phyloP scores from a whole-genome alignment of 1,140 invertebrate genomes.

The Doryteuthis pealeii region DNA sequence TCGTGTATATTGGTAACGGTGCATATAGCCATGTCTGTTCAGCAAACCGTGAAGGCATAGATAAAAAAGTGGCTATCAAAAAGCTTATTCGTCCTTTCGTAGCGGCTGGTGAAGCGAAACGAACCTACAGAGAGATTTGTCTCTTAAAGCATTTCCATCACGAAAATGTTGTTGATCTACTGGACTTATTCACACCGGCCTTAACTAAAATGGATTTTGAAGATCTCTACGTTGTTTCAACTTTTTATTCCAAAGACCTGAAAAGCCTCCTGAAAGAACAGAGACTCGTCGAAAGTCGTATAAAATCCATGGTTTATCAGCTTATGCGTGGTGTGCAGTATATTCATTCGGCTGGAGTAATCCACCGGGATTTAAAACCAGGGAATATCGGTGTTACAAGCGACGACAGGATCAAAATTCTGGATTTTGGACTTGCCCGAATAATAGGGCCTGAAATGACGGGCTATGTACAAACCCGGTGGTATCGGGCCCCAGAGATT shows the following conservation, averaged over 20 bases:
- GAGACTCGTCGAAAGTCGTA: slow-evolving; percentile 72
- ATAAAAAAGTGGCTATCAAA: slow-evolving; percentile 63
- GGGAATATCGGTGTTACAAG: neutral
- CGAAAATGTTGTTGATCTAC: slow-evolving; percentile 74
- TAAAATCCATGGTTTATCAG: slow-evolving; percentile 80
- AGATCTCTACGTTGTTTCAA: slow-evolving; percentile 86
- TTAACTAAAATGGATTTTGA: slow-evolving; percentile 77
- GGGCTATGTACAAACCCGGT: neutral
- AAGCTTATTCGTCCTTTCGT: slow-evolving; percentile 64
- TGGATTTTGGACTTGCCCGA: slow-evolving; percentile 9
- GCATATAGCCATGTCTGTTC: slow-evolving; percentile 7
- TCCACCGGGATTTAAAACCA: slow-evolving; percentile 10
- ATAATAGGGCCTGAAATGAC: neutral
- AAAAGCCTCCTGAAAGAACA: slow-evolving; percentile 96
- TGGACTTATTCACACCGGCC: slow-evolving; percentile 87
- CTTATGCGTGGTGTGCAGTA: slow-evolving; percentile 84
- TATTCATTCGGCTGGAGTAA: slow-evolving; percentile 6
- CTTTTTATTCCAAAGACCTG: slow-evolving; percentile 97
- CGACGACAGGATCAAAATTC: slow-evolving; percentile 30
- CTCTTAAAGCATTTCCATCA: slow-evolving; percentile 63
- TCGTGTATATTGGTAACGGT: neutral
- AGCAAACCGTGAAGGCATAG: slow-evolving; percentile 22
- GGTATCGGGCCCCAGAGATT: neutral
- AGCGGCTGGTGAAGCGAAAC: slow-evolving; percentile 62
- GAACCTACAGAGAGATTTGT: slow-evolving; percentile 61